These are phyloP conservation scores for Oryzias melastigma DNA, from an alignment of 2,113 vertebrate species.

Conservation along the genomic window DNA sequence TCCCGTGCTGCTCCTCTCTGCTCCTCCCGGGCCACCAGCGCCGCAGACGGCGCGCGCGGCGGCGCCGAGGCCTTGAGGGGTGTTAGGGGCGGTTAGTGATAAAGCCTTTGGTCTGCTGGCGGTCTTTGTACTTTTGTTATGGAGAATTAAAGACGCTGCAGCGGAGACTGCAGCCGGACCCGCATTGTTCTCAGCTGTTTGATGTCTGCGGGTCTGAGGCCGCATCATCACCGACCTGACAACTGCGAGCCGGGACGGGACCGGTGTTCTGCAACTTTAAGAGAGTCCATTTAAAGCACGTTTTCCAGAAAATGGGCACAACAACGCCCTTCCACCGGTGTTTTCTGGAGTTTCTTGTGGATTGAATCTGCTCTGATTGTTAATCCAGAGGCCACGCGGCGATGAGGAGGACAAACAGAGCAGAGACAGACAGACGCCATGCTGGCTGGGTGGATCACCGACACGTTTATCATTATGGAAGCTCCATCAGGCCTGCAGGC, in stretches of 20 bases:
- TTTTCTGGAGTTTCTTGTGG: slow-evolving; percentile 47
- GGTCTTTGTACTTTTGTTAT: slow-evolving; percentile 78
- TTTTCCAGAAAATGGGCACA: too few species aligned
- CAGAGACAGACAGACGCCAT: slow-evolving; percentile 57
- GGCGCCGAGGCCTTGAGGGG: slow-evolving; percentile 61
- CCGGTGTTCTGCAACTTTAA: background rate
- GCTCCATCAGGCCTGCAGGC: background rate
- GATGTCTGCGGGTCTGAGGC: slow-evolving; percentile 75
- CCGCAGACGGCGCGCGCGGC: slow-evolving; percentile 39
- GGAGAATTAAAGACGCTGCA: slow-evolving; percentile 65
- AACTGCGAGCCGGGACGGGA: slow-evolving; percentile 25
- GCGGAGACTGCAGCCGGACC: slow-evolving; percentile 60
- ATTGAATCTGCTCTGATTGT: slow-evolving; percentile 52
- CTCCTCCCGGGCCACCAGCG: slow-evolving; percentile 47
- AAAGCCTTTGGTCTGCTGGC: slow-evolving; percentile 58
- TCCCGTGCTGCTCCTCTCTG: slow-evolving; percentile 9
- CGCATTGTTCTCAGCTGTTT: slow-evolving; percentile 66
- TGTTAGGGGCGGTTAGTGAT: slow-evolving; percentile 66
- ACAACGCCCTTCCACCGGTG: slow-evolving; percentile 24
- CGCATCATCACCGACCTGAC: slow-evolving; percentile 70
- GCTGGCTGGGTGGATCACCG: slow-evolving; percentile 48
- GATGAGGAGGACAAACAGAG: slow-evolving; percentile 32
- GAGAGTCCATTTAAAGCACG: background rate
- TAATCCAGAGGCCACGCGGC: slow-evolving; percentile 54
- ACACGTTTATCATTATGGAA: background rate